Evolutionary conservation across 2,888 invertebrate genomes (phyloP), one percentile per base, ranked within the genome.

Genomic region (Stenolophus ochropezus): DNA sequence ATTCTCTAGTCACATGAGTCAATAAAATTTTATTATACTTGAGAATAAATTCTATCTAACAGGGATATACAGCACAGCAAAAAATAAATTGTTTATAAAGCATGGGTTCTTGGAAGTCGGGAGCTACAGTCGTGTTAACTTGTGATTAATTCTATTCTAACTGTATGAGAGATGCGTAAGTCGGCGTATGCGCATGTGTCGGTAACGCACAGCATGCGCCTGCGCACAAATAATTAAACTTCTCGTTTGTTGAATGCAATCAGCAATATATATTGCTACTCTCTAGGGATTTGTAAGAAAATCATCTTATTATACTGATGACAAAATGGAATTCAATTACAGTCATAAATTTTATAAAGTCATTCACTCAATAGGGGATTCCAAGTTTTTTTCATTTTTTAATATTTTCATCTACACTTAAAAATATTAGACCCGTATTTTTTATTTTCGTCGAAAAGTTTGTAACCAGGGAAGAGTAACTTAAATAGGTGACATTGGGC

Each of bases 11-110:
- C 74, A 75, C 75, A 49, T 81, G 81, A 49, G 65, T 23, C 61
- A 75, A 81, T 81, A 81, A 81, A 81, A 81, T 81, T 81, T 81
- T 81, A 81, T 81, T 20, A 81, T 61, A 81, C 61, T 74, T 47
- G 65, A 61, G 81, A 81, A 81, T 81, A 81, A 81, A 75, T 81
- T 81, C 80, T 58, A 42, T 49, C 73, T 80, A 80, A 73, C 80
- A 80, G 80, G 73, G 73, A 80, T 79, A 79, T 69, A 23, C 58
- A 47, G 49, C 49, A 51, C 21, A 49, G 49, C 51, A 53, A 51
- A 71, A 80, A 79, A 53, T 27, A 56, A 71, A 73, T 80, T 73
- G 71, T 80, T 80, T 80, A 73, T 73, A 80, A 80, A 73, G 73
- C 42, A 56, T 47, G 25, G 25, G 21, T 80, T 73, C 73, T 56